A percentile compares a stretch with the other conserved stretches of the same genome.
Conservation (phyloP, 2,888 invertebrate genomes). For the Schizotus pectinicornis region DNA sequence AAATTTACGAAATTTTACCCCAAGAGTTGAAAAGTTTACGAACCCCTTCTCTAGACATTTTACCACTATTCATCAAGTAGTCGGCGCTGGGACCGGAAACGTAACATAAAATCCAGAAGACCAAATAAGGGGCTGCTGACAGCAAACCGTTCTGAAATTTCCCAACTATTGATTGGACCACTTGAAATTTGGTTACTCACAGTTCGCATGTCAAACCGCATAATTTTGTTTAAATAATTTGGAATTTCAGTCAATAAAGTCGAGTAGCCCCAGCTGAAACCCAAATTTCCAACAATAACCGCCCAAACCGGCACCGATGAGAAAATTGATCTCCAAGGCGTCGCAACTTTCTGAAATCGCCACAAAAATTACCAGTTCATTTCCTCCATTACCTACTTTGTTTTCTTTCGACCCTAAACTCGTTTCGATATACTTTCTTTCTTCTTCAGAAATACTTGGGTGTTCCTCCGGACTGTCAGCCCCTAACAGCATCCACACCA, state of each 20-base stretch:
- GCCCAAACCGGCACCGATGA: constrained; percentile 79
- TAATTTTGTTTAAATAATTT: constrained; percentile 75
- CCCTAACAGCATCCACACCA: constrained; percentile 66
- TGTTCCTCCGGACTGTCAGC: constrained; percentile 68
- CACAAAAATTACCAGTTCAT: too few species aligned
- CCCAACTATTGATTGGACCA: background rate
- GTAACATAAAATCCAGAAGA: constrained; percentile 73
- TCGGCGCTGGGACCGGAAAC: constrained; percentile 72
- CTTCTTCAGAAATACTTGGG: constrained; percentile 65
- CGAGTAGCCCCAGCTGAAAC: constrained; percentile 83
- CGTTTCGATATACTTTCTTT: constrained; percentile 65
- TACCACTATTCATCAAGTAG: constrained; percentile 60
- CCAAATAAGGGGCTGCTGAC: constrained; percentile 73
- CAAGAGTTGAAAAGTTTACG: constrained; percentile 72
- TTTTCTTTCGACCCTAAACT: constrained; percentile 24
- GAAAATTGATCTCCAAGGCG: constrained; percentile 75
- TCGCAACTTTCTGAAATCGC: constrained; percentile 52
- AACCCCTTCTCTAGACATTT: constrained; percentile 60
- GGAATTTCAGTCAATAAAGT: constrained; percentile 82
- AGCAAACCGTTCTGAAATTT: constrained; percentile 66
- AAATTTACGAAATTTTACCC: constrained; percentile 55
- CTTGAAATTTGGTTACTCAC: constrained; percentile 55
- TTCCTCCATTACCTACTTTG: background rate
- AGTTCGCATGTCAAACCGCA: constrained; percentile 72
- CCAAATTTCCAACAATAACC: constrained; percentile 65